Evolutionary conservation across 2,888 invertebrate genomes (phyloP), one percentile per base, ranked within the genome.

Genomic region (Heterodera filipjevi): DNA sequence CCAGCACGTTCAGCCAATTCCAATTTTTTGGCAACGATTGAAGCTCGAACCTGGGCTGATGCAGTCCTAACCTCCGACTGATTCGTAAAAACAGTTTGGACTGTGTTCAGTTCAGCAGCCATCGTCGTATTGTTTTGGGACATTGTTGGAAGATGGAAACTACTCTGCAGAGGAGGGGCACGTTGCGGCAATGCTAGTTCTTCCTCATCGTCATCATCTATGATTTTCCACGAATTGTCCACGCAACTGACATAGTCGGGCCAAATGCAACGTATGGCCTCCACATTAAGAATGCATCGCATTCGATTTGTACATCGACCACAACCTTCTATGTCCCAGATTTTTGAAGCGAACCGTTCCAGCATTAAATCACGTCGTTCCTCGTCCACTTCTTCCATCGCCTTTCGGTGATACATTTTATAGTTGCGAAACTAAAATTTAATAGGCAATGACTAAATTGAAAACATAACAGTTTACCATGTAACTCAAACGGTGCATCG

Each of bases 151-250:
- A 33, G 68, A 32, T 22, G 16, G 30, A 68, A 35, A 33, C 33
- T 33, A 33, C 16, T 68, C 12, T 19, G 68, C 14, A 5, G 33
- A 5, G 16, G 68, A 5, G 16, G 68, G 3, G 16, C 27, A 8
- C 32, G 68, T 16, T 32, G 32, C 10, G 68, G 27, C 59, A 59
- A 8, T n/a, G 2, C 59, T 59, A 59, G 6, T 8, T 2, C 2
- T 27, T 59, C n/a, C 5, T 68, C 68, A 16, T 68, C 68, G 19
- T 68, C 68, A 32, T 66, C 66, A 33, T 78, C 80, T n/a, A 80
- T 46, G n/a, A 82, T 49, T 71, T 83, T 83, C 83, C 83, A 83
- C 2, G 83, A 79, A 66, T 83, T 77, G 74, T 83, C 83, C 3
- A 83, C 76, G 39, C 72, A 83, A 27, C 72, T 68, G 27, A 78